A percentile compares a stretch with the other conserved stretches of the same genome.
phyloP scores from a whole-genome alignment of 2,888 invertebrate species.

The Eilema depressum region DNA sequence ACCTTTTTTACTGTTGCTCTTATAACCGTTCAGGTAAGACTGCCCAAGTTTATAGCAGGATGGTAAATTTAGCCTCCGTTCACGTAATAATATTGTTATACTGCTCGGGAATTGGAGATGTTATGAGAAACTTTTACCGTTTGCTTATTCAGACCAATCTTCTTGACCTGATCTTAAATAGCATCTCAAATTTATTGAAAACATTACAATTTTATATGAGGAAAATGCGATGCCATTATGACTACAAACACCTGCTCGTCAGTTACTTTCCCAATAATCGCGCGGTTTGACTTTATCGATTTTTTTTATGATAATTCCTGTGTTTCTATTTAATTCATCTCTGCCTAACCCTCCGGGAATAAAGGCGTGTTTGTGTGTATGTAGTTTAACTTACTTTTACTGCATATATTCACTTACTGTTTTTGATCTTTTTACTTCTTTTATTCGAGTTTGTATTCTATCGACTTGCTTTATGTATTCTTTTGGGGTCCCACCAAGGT shows the following conservation, averaged over 20 bases:
- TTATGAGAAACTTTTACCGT: conserved; percentile 8
- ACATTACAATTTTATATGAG: background rate
- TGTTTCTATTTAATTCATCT: too few relatives aligned
- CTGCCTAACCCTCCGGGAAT: too few relatives aligned
- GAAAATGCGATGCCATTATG: background rate
- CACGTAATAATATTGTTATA: background rate
- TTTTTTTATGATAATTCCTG: background rate
- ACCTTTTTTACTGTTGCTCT: background rate
- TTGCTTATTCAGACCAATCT: background rate
- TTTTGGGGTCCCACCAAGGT: too few relatives aligned
- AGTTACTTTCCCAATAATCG: background rate
- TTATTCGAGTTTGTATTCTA: background rate
- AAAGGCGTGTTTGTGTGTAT: too few relatives aligned
- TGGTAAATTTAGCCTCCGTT: background rate
- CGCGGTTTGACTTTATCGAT: too few relatives aligned
- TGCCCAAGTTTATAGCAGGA: background rate
- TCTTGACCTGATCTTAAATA: background rate
- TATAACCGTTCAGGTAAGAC: background rate
- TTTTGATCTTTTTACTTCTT: background rate
- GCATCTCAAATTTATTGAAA: background rate
- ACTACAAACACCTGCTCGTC: background rate
- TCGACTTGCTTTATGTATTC: background rate
- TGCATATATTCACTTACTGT: background rate
- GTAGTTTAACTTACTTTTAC: background rate
- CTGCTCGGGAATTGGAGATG: background rate